phyloP scores from a whole-genome alignment of 2,797 vertebrate species.

The Remorina albescens region DNA sequence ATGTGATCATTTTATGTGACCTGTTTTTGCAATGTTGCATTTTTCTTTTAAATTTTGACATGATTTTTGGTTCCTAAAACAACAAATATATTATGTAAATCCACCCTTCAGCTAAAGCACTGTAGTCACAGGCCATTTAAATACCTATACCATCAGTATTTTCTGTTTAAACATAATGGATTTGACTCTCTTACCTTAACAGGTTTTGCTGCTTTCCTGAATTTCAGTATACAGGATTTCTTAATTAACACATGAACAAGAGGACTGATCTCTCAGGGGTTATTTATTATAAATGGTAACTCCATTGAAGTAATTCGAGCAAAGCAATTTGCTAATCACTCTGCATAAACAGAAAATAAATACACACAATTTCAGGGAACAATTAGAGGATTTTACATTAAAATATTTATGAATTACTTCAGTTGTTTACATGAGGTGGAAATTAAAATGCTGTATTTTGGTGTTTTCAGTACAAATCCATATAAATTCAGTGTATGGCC shows the following conservation, averaged over 20 bases:
- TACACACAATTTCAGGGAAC: constrained; percentile 50
- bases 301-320: constrained; percentile 68
- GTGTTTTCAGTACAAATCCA: constrained; percentile 24
- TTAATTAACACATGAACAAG: constrained; percentile 61
- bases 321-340: constrained; percentile 55
- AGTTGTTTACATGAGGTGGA: constrained; percentile 39
- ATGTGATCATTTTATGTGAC: too few relatives aligned
- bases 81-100: too few relatives aligned
- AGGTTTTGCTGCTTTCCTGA: constrained; percentile 15
- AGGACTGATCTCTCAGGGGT: constrained; percentile 34
- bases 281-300: constrained; percentile 57
- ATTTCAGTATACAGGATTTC: constrained; percentile 42
- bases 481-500: too few relatives aligned
- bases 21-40: too few relatives aligned
- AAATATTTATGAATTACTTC: constrained; percentile 50
- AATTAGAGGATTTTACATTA: constrained; percentile 57
- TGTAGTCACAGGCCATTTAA: neutral
- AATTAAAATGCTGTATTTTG: constrained; percentile 26
- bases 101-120: too few relatives aligned
- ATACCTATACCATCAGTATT: neutral
- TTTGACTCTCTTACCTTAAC: neutral
- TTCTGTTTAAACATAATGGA: too few relatives aligned
- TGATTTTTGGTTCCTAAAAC: too few relatives aligned
- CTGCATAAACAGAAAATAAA: constrained; percentile 72
- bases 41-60: too few relatives aligned